Conservation (phyloP, 2,888 invertebrate species). For the Melinaea marsaeus region DNA sequence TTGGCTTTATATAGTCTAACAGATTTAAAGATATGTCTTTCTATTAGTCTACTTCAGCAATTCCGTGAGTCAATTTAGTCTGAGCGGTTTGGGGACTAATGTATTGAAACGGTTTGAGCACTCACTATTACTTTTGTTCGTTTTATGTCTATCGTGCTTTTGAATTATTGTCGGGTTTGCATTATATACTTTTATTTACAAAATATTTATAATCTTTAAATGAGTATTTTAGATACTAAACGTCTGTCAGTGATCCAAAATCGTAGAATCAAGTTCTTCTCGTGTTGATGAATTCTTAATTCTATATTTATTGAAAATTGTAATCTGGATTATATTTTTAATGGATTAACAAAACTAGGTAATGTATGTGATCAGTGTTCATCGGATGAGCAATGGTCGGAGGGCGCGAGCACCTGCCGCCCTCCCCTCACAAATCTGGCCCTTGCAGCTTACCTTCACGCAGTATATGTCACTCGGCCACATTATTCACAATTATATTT, state of each 20-base stretch:
- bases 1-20: background rate
- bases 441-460: slow-evolving; percentile 55
- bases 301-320: too few relatives aligned
- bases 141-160: slow-evolving; percentile 25
- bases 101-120: slow-evolving; percentile 28
- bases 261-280: too few relatives aligned
- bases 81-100: slow-evolving; percentile 26
- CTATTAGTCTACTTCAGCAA: slow-evolving; percentile 27
- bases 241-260: too few relatives aligned
- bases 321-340: too few relatives aligned
- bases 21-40: slow-evolving; percentile 23
- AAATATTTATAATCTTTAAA: background rate
- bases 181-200: slow-evolving; percentile 8
- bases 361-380: too few relatives aligned
- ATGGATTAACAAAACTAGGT: too few relatives aligned
- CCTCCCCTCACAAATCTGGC: slow-evolving; percentile 71
- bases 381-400: slow-evolving; percentile 32
- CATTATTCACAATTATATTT: background rate
- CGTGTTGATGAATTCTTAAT: too few relatives aligned
- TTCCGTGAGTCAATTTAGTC: slow-evolving; percentile 27
- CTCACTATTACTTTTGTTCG: slow-evolving; percentile 21
- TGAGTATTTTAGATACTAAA: too few relatives aligned
- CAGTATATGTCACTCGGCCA: slow-evolving; percentile 40
- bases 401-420: slow-evolving; percentile 70
- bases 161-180: slow-evolving; percentile 20